phyloP scores from a whole-genome alignment of 2,888 invertebrate species.

The Eupelmus urozonus region DNA sequence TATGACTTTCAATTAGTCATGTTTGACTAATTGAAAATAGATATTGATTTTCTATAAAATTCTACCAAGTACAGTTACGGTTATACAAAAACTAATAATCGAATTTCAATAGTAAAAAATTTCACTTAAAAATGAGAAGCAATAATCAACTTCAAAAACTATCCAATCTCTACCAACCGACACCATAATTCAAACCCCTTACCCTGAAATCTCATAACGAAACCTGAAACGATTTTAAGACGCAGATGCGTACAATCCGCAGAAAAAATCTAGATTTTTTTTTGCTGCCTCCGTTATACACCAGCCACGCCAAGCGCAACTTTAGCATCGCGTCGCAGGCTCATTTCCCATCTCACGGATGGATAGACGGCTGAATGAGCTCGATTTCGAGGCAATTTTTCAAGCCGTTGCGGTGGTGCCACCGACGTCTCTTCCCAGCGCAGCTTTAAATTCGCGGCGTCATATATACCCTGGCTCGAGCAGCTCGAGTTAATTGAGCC shows the following conservation, averaged over 20 bases:
- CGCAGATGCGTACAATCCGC: background rate
- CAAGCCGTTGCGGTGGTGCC: constrained; percentile 13
- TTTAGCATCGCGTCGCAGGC: constrained; percentile 2
- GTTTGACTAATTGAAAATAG: too few relatives aligned
- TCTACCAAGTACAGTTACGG: too few relatives aligned
- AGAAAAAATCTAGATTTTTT: background rate
- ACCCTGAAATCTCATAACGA: too few relatives aligned
- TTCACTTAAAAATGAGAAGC: too few relatives aligned
- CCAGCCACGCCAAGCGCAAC: background rate
- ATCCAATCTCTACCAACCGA: too few relatives aligned
- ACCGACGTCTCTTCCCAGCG: background rate
- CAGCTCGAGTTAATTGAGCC: constrained; percentile 28
- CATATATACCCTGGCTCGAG: background rate
- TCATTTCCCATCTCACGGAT: constrained; percentile 49
- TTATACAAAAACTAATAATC: too few relatives aligned
- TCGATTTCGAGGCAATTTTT: constrained; percentile 56
- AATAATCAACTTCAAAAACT: too few relatives aligned
- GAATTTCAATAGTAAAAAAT: too few relatives aligned
- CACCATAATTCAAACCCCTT: too few relatives aligned
- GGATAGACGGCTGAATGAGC: constrained; percentile 44
- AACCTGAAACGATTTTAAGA: constrained; percentile 7
- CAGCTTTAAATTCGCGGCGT: background rate
- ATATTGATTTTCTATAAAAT: too few relatives aligned
- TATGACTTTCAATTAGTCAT: too few relatives aligned
- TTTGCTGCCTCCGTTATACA: too few relatives aligned